phyloP scores from a whole-genome alignment of 1,140 invertebrate genomes.

The Sweltsa coloradensis region DNA sequence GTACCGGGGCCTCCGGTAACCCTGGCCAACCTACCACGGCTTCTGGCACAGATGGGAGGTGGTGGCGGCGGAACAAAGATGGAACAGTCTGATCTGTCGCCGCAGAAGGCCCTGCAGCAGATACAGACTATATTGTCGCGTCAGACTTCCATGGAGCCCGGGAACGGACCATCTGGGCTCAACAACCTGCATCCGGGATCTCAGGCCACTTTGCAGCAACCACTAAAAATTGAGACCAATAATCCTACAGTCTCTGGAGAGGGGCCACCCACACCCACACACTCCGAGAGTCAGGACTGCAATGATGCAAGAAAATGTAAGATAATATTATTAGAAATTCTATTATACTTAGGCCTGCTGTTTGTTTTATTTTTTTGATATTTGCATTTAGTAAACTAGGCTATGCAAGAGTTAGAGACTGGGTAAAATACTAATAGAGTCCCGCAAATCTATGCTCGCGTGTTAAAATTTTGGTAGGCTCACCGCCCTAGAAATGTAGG shows the following conservation, averaged over 20 bases:
- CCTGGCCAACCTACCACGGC: conserved; percentile 34
- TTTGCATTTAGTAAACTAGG: no score
- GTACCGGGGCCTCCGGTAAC: conserved; percentile 40
- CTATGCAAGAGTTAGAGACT: no score
- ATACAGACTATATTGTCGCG: conserved; percentile 41
- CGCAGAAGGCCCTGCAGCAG: conserved; percentile 45
- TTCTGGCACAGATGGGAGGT: conserved; percentile 39
- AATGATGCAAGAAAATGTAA: conserved; percentile 42
- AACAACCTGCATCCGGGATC: conserved; percentile 4
- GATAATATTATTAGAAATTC: no score
- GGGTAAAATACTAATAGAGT: no score
- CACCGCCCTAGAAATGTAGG: no score
- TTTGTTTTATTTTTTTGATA: no score
- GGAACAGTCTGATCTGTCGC: conserved; percentile 36
- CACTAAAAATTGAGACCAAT: conserved; percentile 41
- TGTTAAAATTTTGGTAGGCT: no score
- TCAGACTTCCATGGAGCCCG: conserved; percentile 27
- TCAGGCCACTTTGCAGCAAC: conserved; percentile 14
- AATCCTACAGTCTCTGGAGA: conserved; percentile 28
- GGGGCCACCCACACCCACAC: conserved; percentile 54
- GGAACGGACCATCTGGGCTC: conserved; percentile 2
- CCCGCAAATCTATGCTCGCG: no score
- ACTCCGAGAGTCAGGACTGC: conserved; percentile 53
- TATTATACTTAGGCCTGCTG: no score
- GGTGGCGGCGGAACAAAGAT: conserved; percentile 31